Percentiles rank a stretch among this genome's conserved stretches.
Conservation (phyloP, 1,140 invertebrate genomes). For the Grapholita molesta region DNA sequence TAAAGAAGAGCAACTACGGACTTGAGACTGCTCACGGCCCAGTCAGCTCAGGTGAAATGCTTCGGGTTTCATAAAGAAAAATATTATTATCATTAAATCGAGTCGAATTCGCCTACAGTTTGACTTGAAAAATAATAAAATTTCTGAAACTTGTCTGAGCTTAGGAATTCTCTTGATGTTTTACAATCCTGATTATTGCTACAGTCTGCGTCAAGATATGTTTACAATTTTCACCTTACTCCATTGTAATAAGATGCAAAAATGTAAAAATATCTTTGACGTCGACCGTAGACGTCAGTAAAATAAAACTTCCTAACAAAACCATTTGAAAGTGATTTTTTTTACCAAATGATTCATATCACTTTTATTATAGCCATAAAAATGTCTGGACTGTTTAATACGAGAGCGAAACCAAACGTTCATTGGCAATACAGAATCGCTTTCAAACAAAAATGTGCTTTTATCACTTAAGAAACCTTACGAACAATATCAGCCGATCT, state of each 20-base stretch:
- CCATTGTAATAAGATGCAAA: no score
- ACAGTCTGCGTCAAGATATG: neutral
- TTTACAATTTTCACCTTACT: neutral
- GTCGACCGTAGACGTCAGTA: neutral
- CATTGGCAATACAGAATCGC: neutral
- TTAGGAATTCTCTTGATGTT: conserved; percentile 25
- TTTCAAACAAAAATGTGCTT: neutral
- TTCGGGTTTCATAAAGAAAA: no score
- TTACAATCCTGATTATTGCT: conserved; percentile 25
- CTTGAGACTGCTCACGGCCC: no score
- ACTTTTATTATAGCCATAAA: neutral
- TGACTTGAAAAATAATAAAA: neutral
- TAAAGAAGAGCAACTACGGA: no score
- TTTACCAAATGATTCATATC: neutral
- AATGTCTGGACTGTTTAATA: neutral
- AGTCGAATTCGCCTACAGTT: neutral
- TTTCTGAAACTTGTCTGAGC: neutral
- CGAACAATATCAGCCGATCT: neutral
- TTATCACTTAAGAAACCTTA: neutral
- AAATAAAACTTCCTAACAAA: neutral
- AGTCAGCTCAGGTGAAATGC: no score
- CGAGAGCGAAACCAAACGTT: neutral
- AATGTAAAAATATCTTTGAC: no score
- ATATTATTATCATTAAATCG: neutral
- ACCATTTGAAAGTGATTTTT: neutral